Percentiles rank a stretch among this genome's conserved stretches.
These are phyloP conservation scores for Ctena decussata DNA, from an alignment of 2,888 invertebrate genomes.

Conservation along the genomic window DNA sequence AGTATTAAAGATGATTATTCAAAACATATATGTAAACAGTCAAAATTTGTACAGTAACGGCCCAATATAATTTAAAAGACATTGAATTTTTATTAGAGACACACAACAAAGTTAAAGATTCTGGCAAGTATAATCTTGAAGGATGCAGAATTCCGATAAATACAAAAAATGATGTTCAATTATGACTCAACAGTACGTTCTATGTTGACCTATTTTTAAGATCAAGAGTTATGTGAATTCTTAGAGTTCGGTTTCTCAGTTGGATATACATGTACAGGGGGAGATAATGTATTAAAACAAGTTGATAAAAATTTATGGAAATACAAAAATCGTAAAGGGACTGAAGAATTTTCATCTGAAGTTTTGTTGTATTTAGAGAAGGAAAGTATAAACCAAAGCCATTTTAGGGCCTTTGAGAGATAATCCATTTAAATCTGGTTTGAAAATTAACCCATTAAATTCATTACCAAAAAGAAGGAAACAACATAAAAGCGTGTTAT, in stretches of 20 bases:
- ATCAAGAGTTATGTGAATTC: too few species aligned
- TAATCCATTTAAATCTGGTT: neutral
- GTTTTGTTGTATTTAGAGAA: neutral
- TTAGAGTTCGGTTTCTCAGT: too few species aligned
- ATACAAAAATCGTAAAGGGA: neutral
- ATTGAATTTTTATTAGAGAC: neutral
- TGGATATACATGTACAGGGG: too few species aligned
- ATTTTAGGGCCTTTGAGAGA: neutral
- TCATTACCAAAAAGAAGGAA: neutral
- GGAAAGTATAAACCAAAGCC: neutral
- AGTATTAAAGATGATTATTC: neutral
- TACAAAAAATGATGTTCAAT: too few species aligned
- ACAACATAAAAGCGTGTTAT: neutral
- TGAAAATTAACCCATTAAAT: too few species aligned
- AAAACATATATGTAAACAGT: neutral
- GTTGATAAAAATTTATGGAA: too few species aligned
- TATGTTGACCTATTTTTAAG: too few species aligned
- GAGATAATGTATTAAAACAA: too few species aligned
- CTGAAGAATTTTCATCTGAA: neutral
- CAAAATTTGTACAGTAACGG: neutral
- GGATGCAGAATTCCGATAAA: neutral
- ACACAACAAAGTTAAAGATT: neutral
- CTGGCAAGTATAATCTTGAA: neutral
- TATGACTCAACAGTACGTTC: too few species aligned
- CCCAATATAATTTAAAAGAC: neutral